A percentile compares a stretch with the other conserved stretches of the same genome.
These are phyloP conservation scores for Tetramorium alpestre DNA, from an alignment of 1,140 invertebrate species.

Conservation along the genomic window DNA sequence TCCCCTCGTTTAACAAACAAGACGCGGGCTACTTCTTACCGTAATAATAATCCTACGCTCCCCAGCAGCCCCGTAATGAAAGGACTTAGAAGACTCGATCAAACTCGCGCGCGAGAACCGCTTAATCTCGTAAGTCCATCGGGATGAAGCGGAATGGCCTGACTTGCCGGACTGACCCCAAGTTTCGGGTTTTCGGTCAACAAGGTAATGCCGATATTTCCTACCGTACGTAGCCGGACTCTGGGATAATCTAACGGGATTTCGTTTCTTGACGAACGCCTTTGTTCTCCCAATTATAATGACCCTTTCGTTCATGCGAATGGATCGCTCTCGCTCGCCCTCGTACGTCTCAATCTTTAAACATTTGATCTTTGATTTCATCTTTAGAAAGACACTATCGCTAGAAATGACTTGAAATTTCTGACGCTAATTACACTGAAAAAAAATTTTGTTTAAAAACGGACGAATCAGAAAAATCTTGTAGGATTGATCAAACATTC, in stretches of 20 bases:
- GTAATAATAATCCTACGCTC: slow-evolving; percentile 78
- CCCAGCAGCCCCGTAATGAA: slow-evolving; percentile 75
- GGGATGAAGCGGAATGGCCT: slow-evolving; percentile 68
- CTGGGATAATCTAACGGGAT: slow-evolving; percentile 74
- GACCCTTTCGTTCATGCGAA: not conserved
- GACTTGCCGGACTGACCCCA: slow-evolving; percentile 71
- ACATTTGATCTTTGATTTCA: not conserved
- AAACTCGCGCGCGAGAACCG: slow-evolving; percentile 77
- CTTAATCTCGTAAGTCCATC: slow-evolving; percentile 81
- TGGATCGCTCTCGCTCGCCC: not conserved
- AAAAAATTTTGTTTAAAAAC: no score
- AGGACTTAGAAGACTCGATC: slow-evolving; percentile 81
- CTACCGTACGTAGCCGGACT: slow-evolving; percentile 63
- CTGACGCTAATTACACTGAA: not conserved
- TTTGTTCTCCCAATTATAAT: slow-evolving; percentile 65
- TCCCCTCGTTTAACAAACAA: slow-evolving; percentile 81
- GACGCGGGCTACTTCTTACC: slow-evolving; percentile 74
- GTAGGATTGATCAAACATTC: no score
- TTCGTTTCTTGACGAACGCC: slow-evolving; percentile 69
- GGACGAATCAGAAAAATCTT: no score
- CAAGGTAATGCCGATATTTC: slow-evolving; percentile 79
- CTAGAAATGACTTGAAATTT: not conserved
- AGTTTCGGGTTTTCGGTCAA: slow-evolving; percentile 71
- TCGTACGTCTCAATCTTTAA: not conserved
- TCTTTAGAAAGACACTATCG: not conserved